Evolutionary conservation across 2,113 vertebrate species (phyloP).

Genomic region (Nanorana parkeri): DNA sequence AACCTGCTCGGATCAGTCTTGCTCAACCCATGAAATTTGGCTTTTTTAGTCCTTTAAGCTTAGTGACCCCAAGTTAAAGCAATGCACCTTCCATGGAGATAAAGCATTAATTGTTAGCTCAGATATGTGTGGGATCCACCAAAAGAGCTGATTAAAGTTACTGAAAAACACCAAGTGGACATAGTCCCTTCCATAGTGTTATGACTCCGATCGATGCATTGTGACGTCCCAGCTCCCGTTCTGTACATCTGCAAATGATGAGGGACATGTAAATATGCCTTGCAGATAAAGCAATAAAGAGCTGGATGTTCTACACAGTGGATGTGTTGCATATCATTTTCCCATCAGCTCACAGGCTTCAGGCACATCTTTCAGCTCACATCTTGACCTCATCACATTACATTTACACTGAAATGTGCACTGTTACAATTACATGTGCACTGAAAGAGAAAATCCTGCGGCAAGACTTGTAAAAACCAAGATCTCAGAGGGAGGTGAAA

Average conservation of each 20-base stretch:
- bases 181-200: not conserved
- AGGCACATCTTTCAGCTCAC: not conserved
- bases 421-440: too few relatives aligned
- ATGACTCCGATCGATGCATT: not conserved
- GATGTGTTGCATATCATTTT: conserved; percentile 4
- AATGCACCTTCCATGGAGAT: too few relatives aligned
- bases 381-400: not conserved
- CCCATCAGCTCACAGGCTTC: not conserved
- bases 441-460: not conserved
- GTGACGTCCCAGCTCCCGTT: too few relatives aligned
- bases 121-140: too few relatives aligned
- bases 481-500: not conserved
- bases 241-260: not conserved
- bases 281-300: conserved; percentile 6
- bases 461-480: not conserved
- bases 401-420: not conserved
- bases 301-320: not conserved
- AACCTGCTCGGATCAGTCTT: too few relatives aligned
- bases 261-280: not conserved
- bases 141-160: too few relatives aligned
- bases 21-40: too few relatives aligned
- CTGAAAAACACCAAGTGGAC: too few relatives aligned
- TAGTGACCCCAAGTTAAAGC: too few relatives aligned
- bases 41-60: too few relatives aligned
- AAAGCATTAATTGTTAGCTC: too few relatives aligned